Evolutionary conservation across 2,797 vertebrate species (phyloP).

Genomic region (Sphaeramia orbicularis): DNA sequence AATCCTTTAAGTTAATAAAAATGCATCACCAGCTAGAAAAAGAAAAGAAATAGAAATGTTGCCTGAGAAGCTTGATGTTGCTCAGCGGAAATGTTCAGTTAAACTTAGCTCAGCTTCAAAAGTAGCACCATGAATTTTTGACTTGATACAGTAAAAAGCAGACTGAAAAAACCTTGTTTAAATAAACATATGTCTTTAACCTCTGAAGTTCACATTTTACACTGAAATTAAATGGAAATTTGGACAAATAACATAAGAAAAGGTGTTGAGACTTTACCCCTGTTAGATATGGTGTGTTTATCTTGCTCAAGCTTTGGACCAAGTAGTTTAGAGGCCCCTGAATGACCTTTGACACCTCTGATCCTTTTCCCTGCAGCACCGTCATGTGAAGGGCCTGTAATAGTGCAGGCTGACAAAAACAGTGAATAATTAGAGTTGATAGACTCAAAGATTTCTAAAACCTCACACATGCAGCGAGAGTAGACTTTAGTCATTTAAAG

Average conservation of each 20-base stretch:
- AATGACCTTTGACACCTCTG: constrained; percentile 80
- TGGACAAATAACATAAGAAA: background rate
- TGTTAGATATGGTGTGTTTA: constrained; percentile 80
- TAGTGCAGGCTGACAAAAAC: constrained; percentile 83
- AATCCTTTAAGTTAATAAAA: constrained; percentile 32
- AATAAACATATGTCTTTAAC: background rate
- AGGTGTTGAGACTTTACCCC: constrained; percentile 80
- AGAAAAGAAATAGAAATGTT: constrained; percentile 26
- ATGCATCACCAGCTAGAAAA: constrained; percentile 34
- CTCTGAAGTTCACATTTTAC: background rate
- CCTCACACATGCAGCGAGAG: constrained; percentile 1
- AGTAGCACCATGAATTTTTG: constrained; percentile 43
- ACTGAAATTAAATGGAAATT: background rate
- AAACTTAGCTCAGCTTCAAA: constrained; percentile 36
- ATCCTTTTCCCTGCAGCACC: constrained; percentile 87
- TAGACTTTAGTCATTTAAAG: constrained; percentile 20
- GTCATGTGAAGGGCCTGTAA: constrained; percentile 83
- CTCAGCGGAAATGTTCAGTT: constrained; percentile 23
- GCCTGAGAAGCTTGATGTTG: constrained; percentile 40
- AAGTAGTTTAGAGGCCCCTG: constrained; percentile 81
- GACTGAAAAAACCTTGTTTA: constrained; percentile 9
- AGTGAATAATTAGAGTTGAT: constrained; percentile 27
- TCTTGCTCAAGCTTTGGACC: constrained; percentile 86
- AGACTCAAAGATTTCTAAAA: constrained; percentile 25
- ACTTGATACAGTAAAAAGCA: constrained; percentile 28